Percentiles rank a stretch among this genome's conserved stretches.
phyloP scores from a whole-genome alignment of 2,113 vertebrate species.

The Mustela lutreola region DNA sequence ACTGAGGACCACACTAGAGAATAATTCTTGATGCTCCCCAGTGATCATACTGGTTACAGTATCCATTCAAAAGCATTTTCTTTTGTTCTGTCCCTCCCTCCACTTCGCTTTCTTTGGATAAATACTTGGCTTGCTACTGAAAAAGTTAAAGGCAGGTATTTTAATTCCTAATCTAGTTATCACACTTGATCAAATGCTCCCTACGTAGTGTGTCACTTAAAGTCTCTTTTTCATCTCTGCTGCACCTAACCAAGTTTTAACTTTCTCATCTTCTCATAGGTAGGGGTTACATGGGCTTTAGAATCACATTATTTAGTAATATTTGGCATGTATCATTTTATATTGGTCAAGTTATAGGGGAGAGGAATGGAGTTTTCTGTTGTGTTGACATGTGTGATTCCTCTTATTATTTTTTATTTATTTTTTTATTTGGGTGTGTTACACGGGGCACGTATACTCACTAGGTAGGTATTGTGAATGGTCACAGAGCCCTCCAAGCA shows the following conservation, averaged over 20 bases:
- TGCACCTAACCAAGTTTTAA: not conserved
- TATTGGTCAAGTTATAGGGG: not conserved
- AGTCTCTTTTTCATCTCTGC: not conserved
- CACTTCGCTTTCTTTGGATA: not conserved
- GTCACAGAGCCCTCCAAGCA: not conserved
- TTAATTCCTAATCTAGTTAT: not conserved
- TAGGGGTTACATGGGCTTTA: not conserved
- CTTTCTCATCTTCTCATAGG: not conserved
- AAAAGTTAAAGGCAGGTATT: not conserved
- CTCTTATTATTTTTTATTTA: not conserved
- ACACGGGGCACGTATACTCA: not conserved
- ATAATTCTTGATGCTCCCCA: not conserved
- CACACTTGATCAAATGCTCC: not conserved
- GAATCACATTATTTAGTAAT: not conserved
- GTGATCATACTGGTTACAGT: not conserved
- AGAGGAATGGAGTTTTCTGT: not conserved
- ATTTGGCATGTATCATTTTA: not conserved
- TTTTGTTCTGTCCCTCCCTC: not conserved
- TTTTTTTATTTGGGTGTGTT: not conserved
- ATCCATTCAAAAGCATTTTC: not conserved
- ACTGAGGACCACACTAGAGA: not conserved
- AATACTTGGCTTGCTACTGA: not conserved
- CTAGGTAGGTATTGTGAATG: too few relatives aligned
- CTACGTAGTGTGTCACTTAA: not conserved
- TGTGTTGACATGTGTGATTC: not conserved